Conservation (phyloP, 2,797 vertebrate genomes). For the Adelosebastes latens region DNA sequence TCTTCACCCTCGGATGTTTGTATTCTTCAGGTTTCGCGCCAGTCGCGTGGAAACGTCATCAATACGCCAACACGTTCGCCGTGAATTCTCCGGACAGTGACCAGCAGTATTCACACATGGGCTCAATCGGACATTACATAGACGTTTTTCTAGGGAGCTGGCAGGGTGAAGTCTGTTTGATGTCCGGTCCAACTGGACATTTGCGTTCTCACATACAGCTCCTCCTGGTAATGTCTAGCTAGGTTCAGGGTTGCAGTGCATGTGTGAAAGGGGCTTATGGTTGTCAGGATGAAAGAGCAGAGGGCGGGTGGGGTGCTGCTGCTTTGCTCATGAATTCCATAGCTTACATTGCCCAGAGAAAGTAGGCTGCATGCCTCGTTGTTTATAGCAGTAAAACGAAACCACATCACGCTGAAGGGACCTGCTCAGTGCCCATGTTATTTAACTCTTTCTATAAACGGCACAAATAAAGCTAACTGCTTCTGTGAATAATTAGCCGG, state of each 20-base stretch:
- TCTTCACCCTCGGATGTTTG: background rate
- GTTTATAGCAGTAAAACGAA: conserved; percentile 43
- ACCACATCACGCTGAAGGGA: background rate
- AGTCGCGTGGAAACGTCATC: background rate
- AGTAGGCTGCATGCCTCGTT: conserved; percentile 33
- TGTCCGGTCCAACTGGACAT: background rate
- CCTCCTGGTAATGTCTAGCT: background rate
- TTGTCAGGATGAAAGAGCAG: background rate
- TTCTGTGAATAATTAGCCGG: background rate
- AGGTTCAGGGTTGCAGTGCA: background rate
- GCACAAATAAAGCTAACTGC: background rate
- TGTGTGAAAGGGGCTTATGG: conserved; percentile 1
- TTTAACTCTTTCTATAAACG: conserved; percentile 6
- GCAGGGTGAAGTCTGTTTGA: background rate
- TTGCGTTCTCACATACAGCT: background rate
- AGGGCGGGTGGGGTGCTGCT: background rate
- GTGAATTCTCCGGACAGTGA: background rate
- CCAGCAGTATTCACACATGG: background rate
- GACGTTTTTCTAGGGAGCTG: background rate
- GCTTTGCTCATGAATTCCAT: conserved; percentile 39
- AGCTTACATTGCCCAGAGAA: conserved; percentile 30
- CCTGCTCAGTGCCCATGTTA: background rate
- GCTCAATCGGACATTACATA: background rate
- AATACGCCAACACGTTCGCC: background rate
- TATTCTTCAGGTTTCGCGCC: background rate